These are phyloP conservation scores for Adoxophyes honmai DNA, from an alignment of 1,140 invertebrate genomes.

Conservation along the genomic window DNA sequence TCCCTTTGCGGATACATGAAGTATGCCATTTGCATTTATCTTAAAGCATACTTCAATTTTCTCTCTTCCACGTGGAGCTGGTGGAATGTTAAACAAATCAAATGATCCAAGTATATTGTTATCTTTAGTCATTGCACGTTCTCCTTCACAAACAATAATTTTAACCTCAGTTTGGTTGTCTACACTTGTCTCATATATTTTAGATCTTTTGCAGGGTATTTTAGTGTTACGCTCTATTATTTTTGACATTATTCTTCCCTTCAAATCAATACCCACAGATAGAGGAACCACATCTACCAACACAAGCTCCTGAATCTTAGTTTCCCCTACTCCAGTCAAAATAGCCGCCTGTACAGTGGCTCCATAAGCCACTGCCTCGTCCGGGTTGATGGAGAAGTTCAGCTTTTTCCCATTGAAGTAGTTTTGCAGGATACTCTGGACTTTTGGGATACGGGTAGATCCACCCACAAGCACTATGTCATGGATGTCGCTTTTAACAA, in stretches of 20 bases:
- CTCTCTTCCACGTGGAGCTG: no score
- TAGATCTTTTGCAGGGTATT: no score
- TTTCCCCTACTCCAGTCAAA: constrained; percentile 75
- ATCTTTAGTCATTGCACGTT: constrained; percentile 83
- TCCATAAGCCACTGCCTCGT: constrained; percentile 76
- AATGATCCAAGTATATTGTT: no score
- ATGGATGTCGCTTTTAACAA: constrained; percentile 82
- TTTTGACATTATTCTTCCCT: constrained; percentile 81
- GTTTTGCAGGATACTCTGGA: constrained; percentile 73
- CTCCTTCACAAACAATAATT: constrained; percentile 81
- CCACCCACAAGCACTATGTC: constrained; percentile 86
- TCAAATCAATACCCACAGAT: constrained; percentile 79
- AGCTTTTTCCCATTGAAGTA: constrained; percentile 73
- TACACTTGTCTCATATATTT: no score
- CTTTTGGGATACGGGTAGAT: constrained; percentile 81
- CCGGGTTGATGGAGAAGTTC: constrained; percentile 77
- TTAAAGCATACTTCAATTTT: no score
- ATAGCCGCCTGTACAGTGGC: constrained; percentile 75
- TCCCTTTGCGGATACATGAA: no score
- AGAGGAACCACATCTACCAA: constrained; percentile 78
- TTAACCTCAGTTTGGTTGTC: no score
- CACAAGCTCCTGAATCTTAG: constrained; percentile 76
- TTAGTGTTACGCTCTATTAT: constrained; percentile 53
- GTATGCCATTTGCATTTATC: no score
- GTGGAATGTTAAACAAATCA: no score